Evolutionary conservation across 64 coral and sea anemone genomes (phyloP).

Genomic region (Montipora sp.): DNA sequence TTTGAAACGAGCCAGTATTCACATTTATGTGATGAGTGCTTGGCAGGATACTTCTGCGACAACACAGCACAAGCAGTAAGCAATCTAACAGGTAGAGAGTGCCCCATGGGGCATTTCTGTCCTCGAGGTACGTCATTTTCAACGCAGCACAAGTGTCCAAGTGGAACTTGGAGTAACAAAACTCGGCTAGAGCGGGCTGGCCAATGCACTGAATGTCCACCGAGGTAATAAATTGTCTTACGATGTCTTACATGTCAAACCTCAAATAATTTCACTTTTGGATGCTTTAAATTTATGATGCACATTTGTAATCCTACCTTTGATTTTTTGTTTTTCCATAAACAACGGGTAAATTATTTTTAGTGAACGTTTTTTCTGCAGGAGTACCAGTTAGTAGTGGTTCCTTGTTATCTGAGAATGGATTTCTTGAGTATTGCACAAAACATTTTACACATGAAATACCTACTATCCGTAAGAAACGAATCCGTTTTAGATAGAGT

Average conservation of each 20-base stretch:
- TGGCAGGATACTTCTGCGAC: constrained; percentile 91
- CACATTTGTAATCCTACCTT: no score
- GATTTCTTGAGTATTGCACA: no score
- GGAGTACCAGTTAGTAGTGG: no score
- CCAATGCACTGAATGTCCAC: constrained; percentile 84
- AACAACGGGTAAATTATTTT: no score
- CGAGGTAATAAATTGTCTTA: constrained; percentile 55
- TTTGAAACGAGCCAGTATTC: constrained; percentile 80
- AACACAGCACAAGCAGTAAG: constrained; percentile 66
- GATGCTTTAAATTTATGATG: no score
- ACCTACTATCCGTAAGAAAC: no score
- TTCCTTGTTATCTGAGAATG: no score
- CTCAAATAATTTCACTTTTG: not conserved
- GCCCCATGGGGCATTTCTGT: constrained; percentile 91
- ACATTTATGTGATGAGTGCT: constrained; percentile 71
- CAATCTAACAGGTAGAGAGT: constrained; percentile 60
- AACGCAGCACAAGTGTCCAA: constrained; percentile 82
- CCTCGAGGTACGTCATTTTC: constrained; percentile 84
- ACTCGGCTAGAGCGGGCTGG: constrained; percentile 67
- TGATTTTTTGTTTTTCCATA: no score
- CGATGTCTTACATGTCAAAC: not conserved
- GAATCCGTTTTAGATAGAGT: no score
- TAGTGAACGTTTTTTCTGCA: no score
- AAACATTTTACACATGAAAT: no score
- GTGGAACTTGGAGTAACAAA: constrained; percentile 97